These are phyloP conservation scores for Melikaiella ostensackeni DNA, from an alignment of 2,888 invertebrate species.

Conservation along the genomic window DNA sequence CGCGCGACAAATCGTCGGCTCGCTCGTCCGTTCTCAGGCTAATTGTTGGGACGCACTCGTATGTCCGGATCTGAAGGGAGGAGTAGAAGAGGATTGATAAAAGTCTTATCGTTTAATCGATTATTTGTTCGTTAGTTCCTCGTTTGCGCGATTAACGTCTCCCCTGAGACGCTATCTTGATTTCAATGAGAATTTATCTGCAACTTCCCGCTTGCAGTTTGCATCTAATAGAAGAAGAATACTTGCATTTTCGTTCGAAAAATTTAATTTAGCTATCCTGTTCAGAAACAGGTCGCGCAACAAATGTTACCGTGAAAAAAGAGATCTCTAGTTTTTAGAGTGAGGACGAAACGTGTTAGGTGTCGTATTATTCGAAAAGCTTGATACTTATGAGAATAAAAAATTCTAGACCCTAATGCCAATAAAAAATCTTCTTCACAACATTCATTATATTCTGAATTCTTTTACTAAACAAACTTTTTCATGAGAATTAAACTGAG, in stretches of 20 bases:
- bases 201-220: conserved; percentile 8
- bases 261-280: too few species aligned
- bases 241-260: conserved; percentile 17
- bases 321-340: too few species aligned
- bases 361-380: too few species aligned
- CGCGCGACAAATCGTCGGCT: conserved; percentile 68
- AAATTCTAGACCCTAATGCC: too few species aligned
- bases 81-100: conserved; percentile 27
- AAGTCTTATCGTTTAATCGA: conserved; percentile 66
- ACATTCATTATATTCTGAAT: too few species aligned
- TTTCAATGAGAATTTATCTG: conserved; percentile 23
- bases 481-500: too few species aligned
- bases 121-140: conserved; percentile 55
- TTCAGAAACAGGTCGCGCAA: too few species aligned
- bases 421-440: too few species aligned
- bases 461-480: too few species aligned
- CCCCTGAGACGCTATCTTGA: conserved; percentile 35
- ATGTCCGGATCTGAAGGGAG: conserved; percentile 52
- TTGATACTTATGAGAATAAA: too few species aligned
- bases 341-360: too few species aligned
- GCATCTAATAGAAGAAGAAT: not conserved
- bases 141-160: conserved; percentile 43
- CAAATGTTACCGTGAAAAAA: too few species aligned
- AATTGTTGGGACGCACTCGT: conserved; percentile 69
- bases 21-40: conserved; percentile 67